These are phyloP conservation scores for Drosophila colorata DNA, from an alignment of 2,888 invertebrate genomes.

Conservation along the genomic window DNA sequence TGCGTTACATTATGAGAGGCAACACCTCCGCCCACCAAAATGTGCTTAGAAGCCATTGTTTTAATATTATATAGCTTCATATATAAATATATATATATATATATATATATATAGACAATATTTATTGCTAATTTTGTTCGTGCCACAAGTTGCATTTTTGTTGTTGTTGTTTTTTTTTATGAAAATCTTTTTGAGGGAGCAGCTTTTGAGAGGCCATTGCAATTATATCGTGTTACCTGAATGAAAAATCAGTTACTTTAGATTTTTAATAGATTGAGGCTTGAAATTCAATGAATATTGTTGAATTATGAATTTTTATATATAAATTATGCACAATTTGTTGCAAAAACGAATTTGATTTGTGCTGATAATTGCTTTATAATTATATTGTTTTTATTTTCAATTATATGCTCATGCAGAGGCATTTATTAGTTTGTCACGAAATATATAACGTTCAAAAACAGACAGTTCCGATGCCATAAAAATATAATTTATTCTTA, in stretches of 20 bases:
- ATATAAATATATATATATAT: conserved; percentile 22
- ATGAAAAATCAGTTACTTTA: conserved; percentile 44
- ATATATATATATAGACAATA: conserved; percentile 18
- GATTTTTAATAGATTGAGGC: conserved; percentile 29
- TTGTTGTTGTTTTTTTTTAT: conserved; percentile 3
- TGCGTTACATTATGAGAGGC: conserved; percentile 55
- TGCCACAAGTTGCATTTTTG: conserved; percentile 20
- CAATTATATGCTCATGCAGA: background rate
- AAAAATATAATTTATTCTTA: too few species aligned
- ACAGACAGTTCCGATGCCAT: too few species aligned
- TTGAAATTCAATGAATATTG: conserved; percentile 37
- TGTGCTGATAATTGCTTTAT: conserved; percentile 2
- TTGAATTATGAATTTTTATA: conserved; percentile 29
- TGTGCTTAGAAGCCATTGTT: conserved; percentile 60
- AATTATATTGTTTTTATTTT: conserved; percentile 5
- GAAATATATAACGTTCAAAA: background rate
- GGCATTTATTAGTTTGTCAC: background rate
- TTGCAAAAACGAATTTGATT: conserved; percentile 5
- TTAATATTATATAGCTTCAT: conserved; percentile 17
- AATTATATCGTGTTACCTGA: conserved; percentile 68
- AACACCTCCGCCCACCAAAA: conserved; percentile 71
- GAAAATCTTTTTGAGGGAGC: conserved; percentile 40
- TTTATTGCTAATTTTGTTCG: conserved; percentile 48
- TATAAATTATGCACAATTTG: conserved; percentile 15
- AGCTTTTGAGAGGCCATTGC: conserved; percentile 61